Evolutionary conservation across 2,888 invertebrate species (phyloP).

Genomic region (Diarsia rubi): DNA sequence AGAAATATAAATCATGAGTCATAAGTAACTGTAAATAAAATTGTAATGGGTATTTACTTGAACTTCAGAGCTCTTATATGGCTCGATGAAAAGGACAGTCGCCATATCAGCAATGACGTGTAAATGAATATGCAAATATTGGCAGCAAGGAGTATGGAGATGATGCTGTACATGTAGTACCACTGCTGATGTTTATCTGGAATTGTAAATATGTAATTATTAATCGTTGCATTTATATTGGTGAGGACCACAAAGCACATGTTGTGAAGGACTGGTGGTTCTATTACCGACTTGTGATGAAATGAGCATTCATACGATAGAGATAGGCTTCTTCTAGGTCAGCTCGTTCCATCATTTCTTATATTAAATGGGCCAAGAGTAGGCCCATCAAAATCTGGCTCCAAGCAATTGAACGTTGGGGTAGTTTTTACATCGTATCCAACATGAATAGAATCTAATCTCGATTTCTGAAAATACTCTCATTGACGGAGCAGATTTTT

Average conservation of each 20-base stretch:
- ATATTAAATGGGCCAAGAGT: too few relatives aligned
- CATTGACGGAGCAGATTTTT: background rate
- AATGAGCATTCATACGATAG: background rate
- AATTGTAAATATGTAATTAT: constrained; percentile 62
- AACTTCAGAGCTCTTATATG: constrained; percentile 88
- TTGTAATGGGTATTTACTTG: constrained; percentile 82
- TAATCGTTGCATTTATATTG: background rate
- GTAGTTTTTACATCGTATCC: too few relatives aligned
- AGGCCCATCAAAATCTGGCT: background rate
- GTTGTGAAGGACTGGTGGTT: background rate
- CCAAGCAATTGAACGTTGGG: background rate
- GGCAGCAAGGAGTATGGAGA: constrained; percentile 88
- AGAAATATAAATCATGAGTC: background rate
- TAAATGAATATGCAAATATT: constrained; percentile 92
- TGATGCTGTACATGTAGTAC: constrained; percentile 93
- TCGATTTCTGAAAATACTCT: too few relatives aligned
- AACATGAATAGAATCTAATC: too few relatives aligned
- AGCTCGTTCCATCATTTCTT: too few relatives aligned
- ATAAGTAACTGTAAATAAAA: background rate
- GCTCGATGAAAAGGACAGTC: constrained; percentile 84
- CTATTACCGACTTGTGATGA: background rate
- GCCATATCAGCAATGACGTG: constrained; percentile 91
- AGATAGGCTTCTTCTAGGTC: too few relatives aligned
- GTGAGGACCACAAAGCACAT: background rate
- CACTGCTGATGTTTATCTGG: constrained; percentile 89